Evolutionary conservation across 2,113 vertebrate genomes (phyloP).

Genomic region (Xenotilapia leptura): DNA sequence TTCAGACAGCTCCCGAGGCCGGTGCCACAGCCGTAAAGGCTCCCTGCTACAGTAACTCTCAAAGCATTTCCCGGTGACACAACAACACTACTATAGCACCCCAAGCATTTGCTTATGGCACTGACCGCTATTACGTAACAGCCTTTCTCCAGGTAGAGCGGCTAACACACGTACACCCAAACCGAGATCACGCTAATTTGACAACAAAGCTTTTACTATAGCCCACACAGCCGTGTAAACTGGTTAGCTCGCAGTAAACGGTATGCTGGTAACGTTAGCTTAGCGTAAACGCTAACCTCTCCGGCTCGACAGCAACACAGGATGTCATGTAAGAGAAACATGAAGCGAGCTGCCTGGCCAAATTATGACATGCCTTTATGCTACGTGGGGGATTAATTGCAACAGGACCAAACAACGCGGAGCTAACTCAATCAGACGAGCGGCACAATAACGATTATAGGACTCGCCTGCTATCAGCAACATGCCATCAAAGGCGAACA

Average conservation of each 20-base stretch:
- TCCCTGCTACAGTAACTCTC: background rate
- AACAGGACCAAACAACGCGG: background rate
- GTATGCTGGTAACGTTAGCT: background rate
- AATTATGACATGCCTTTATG: background rate
- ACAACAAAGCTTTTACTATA: background rate
- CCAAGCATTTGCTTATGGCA: background rate
- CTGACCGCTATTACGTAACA: background rate
- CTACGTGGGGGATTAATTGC: too few relatives aligned
- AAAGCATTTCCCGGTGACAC: background rate
- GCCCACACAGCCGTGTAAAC: background rate
- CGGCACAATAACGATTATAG: background rate
- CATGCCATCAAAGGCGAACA: slow-evolving; percentile 37
- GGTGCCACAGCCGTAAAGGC: background rate
- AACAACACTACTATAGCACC: background rate
- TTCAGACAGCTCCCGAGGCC: background rate
- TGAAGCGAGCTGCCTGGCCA: too few relatives aligned
- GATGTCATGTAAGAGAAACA: background rate
- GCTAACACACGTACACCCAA: background rate
- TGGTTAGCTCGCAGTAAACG: background rate
- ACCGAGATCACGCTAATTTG: background rate
- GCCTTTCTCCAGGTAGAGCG: background rate
- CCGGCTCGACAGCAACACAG: background rate
- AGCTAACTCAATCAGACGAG: background rate
- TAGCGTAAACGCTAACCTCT: background rate
- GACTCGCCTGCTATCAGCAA: slow-evolving; percentile 34